Evolutionary conservation across 1,140 invertebrate species (phyloP).

Genomic region (Aphelenchoides besseyi): DNA sequence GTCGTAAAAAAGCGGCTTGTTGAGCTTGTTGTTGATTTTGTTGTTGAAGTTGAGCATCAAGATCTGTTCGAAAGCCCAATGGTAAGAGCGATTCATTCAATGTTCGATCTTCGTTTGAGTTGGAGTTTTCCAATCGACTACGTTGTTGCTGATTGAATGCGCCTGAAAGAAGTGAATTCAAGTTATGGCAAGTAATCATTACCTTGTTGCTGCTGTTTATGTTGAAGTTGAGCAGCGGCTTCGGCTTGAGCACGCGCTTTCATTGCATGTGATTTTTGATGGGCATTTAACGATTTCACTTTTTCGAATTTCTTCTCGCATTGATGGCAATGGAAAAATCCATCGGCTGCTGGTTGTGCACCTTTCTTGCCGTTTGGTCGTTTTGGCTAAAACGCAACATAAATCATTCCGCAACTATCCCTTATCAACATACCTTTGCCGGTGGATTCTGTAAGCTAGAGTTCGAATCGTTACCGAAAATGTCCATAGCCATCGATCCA

Average conservation of each 20-base stretch:
- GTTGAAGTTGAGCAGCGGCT: slow-evolving; percentile 43
- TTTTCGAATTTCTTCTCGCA: slow-evolving; percentile 62
- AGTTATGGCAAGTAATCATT: not conserved
- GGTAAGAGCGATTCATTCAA: not conserved
- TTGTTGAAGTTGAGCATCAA: not conserved
- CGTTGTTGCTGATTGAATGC: slow-evolving; percentile 10
- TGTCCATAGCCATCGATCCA: slow-evolving; percentile 17
- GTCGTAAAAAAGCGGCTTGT: not conserved
- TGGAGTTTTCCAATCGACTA: not conserved
- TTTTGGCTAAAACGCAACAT: not conserved
- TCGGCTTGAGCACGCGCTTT: slow-evolving; percentile 61
- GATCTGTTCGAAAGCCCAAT: slow-evolving; percentile 7
- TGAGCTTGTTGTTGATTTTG: slow-evolving; percentile 16
- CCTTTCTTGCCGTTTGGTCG: slow-evolving; percentile 48
- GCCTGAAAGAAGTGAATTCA: not conserved
- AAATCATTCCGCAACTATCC: not conserved
- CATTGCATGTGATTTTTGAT: slow-evolving; percentile 62
- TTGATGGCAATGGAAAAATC: slow-evolving; percentile 61
- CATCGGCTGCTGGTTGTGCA: slow-evolving; percentile 61
- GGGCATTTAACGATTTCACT: slow-evolving; percentile 61
- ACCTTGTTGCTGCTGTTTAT: slow-evolving; percentile 35
- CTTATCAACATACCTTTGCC: not conserved
- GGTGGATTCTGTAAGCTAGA: not conserved
- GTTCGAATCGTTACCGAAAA: not conserved
- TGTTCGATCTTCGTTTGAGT: not conserved